Conservation (phyloP, 2,888 invertebrate species). For the Chalcosyrphus nemorum region DNA sequence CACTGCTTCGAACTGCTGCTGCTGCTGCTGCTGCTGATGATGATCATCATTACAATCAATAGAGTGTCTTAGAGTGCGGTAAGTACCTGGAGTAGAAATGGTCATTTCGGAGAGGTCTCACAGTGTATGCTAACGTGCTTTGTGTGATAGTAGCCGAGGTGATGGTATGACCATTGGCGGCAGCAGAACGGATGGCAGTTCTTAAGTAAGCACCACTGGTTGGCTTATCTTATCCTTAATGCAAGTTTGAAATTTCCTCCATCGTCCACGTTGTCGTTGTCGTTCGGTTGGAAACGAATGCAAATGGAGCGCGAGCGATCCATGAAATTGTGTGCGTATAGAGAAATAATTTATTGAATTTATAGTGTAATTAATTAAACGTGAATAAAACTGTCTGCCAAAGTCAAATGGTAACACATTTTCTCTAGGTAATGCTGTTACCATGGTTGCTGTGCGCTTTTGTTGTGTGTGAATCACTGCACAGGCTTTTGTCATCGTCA, state of each 20-base stretch:
- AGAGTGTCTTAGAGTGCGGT: slow-evolving; percentile 24
- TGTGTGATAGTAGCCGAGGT: slow-evolving; percentile 27
- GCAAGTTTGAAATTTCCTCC: slow-evolving; percentile 58
- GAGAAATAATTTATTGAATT: slow-evolving; percentile 75
- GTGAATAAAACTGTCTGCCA: slow-evolving; percentile 74
- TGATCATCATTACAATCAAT: slow-evolving; percentile 59
- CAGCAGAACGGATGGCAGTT: slow-evolving; percentile 56
- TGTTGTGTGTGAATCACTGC: slow-evolving; percentile 61
- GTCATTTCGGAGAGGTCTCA: slow-evolving; percentile 23
- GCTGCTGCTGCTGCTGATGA: not conserved
- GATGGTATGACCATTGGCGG: slow-evolving; percentile 51
- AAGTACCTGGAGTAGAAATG: slow-evolving; percentile 42
- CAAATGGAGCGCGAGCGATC: slow-evolving; percentile 48
- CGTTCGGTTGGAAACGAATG: slow-evolving; percentile 14
- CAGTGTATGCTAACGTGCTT: slow-evolving; percentile 18
- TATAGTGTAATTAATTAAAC: slow-evolving; percentile 76
- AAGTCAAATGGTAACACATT: slow-evolving; percentile 74
- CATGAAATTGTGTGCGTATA: slow-evolving; percentile 65
- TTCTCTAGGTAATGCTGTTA: slow-evolving; percentile 49
- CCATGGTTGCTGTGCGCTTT: slow-evolving; percentile 17
- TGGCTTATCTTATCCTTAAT: slow-evolving; percentile 71
- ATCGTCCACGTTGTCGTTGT: slow-evolving; percentile 7
- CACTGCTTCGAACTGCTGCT: not conserved
- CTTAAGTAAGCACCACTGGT: slow-evolving; percentile 36
- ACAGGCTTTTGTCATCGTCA: slow-evolving; percentile 52